A percentile compares a stretch with the other conserved stretches of the same genome.
phyloP scores from a whole-genome alignment of 2,888 invertebrate genomes.

The Drosophila monieri region DNA sequence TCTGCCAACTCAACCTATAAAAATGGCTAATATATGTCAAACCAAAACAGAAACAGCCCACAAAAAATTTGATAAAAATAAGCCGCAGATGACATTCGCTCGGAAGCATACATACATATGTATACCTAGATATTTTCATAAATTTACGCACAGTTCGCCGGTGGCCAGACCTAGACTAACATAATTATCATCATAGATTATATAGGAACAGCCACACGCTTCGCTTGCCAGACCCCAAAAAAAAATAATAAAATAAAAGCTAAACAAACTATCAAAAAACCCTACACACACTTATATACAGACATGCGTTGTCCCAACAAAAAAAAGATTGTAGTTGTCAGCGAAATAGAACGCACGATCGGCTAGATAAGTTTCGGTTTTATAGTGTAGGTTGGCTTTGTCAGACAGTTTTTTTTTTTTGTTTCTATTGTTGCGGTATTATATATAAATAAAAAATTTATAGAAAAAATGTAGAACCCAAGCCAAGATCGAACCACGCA shows the following conservation, averaged over 20 bases:
- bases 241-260: slow-evolving; percentile 18
- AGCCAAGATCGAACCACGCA: slow-evolving; percentile 23
- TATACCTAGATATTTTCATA: slow-evolving; percentile 4
- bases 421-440: slow-evolving; percentile 4
- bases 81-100: slow-evolving; percentile 58
- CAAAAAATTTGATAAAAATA: slow-evolving; percentile 59
- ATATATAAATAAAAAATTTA: neutral
- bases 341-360: slow-evolving; percentile 68
- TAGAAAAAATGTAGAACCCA: slow-evolving; percentile 1
- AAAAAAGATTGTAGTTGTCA: slow-evolving; percentile 40
- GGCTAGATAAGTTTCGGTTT: slow-evolving; percentile 62
- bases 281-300: slow-evolving; percentile 21
- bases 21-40: slow-evolving; percentile 65
- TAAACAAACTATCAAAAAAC: slow-evolving; percentile 41
- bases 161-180: slow-evolving; percentile 46
- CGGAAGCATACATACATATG: slow-evolving; percentile 7
- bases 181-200: slow-evolving; percentile 50
- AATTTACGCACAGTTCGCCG: slow-evolving; percentile 36
- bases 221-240: slow-evolving; percentile 51
- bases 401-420: slow-evolving; percentile 21
- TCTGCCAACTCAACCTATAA: slow-evolving; percentile 40
- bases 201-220: slow-evolving; percentile 34
- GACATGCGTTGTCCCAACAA: slow-evolving; percentile 54
- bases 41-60: slow-evolving; percentile 17
- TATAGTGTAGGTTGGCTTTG: slow-evolving; percentile 39